Evolutionary conservation across 1,140 invertebrate species (phyloP), one percentile per base, ranked within the genome.

Genomic region (Drosophila pseudoobscura): DNA sequence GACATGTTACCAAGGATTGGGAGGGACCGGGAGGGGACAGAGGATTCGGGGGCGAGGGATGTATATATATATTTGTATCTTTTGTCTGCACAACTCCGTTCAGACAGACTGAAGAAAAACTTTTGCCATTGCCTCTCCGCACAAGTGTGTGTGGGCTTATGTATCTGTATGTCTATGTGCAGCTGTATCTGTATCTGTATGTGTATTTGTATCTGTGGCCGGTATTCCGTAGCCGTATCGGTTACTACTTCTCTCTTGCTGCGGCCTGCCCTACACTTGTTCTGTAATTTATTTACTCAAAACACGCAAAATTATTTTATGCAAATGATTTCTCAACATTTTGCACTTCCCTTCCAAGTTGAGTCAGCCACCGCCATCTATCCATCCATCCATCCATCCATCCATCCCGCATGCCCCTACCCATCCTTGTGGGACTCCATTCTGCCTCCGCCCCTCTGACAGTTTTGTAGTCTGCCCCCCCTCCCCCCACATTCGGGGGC

Each of bases 291-390:
- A 85, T 85, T 85, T 87, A 85, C 80, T 87, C 47, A 82, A 87
- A 85, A 82, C 80, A 85, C 80, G 80, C 80, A 85, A 83, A 83
- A 85, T 85, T 87, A 74, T 85, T 85, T 87, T 82, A 85, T 85
- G 80, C 80, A 85, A 85, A 85, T 87, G 78, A 80, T 85, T 87
- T 78, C 65, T 53, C 69, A 70, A 53, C 68, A 70, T 72, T 73
- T 71, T 72, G 35, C 49, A 72, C 56, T 75, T 59, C 62, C 41
- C 54, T 26, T 26, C 20, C 44, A 24, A 45, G 71, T 75, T 75
- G 73, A 75, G 53, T 73, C 69, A 75, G 70, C 59, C 63, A 72
- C 24, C 24, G 61, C 50, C 71, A 62, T 45, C 35, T 26, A 43
- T 44, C 29, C 9, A 49, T 22, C n/a, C 9, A 35, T 51, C 29